Base-by-base conservation (phyloP, 2,113 vertebrate species). In the Aythya baeri region DNA sequence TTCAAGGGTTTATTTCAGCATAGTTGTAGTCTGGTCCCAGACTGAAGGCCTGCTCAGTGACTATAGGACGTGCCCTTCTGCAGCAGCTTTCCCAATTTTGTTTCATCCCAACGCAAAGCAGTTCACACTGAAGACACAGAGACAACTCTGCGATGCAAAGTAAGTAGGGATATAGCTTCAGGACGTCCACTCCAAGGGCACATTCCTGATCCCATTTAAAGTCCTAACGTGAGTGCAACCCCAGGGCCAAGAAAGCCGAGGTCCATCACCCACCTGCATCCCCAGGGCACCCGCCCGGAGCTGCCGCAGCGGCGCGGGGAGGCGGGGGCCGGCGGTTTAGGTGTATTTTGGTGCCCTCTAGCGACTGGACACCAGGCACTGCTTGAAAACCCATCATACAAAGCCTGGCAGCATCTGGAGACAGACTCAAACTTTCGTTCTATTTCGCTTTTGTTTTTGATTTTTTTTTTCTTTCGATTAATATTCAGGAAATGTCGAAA, bases 261-360 rank as follows among this genome's bases (percentile, higher is more conserved):
- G 21, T 5, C 34, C 5, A 54, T 0, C 1, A 5, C 15, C 18
- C 2, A 7, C 17, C 72, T 3, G 10, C 44, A 3, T 0, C 7
- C 22, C 7, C 29, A 6, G 13, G 16, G 21, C 3, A 6, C 25
- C 25, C 4, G 23, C 5, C 3, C 3, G 10, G n/a, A 2, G 5
- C 22, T 13, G 29, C 18, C 17, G 5, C 15, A 11, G 38, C 27
- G 4, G 38, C 70, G 11, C 15, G 13, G 38, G 10, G 2, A 22
- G 5, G 1, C 14, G 15, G 15, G 7, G 9, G 52, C 36, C 1
- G 34, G 16, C 22, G 18, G 41, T 38, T 74, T 36, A 14, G 4
- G 63, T 4, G 94, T 86, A 10, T 66, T 72, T 78, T 87, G 88
- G 88, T 3, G 86, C 96, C 96, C 95, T 92, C 96, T 97, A 92